Conservation (phyloP, 2,888 invertebrate genomes). For the Drosophila helvetica region DNA sequence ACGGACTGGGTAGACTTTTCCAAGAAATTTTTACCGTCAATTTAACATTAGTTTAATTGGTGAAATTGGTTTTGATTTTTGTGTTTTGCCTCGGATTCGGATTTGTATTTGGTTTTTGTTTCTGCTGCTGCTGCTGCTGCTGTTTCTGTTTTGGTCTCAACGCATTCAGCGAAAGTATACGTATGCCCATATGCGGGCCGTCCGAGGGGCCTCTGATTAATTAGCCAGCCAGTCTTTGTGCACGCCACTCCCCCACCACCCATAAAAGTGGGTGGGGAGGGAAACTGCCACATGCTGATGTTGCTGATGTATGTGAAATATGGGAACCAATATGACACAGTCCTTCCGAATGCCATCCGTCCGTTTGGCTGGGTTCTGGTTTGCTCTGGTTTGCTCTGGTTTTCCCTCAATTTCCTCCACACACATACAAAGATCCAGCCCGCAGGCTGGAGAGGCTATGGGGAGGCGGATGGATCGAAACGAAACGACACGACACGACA, state of each 20-base stretch:
- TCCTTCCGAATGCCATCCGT: no score
- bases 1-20: conserved; percentile 55
- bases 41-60: conserved; percentile 68
- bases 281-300: neutral
- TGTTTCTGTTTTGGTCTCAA: neutral
- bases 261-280: no score
- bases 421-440: no score
- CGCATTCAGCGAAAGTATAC: conserved; percentile 63
- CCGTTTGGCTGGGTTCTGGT: neutral
- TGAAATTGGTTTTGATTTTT: conserved; percentile 55
- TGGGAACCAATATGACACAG: no score
- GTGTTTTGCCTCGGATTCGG: conserved; percentile 5
- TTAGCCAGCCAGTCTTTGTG: neutral
- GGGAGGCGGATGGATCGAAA: no score
- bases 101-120: neutral
- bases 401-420: conserved; percentile 11
- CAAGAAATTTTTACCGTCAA: conserved; percentile 70
- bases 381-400: neutral
- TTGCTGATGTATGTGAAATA: no score
- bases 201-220: conserved; percentile 14
- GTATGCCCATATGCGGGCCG: conserved; percentile 6
- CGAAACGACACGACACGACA: no score
- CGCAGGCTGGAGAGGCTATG: no score
- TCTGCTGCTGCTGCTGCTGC: neutral
- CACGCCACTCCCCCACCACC: no score